Evolutionary conservation across 2,888 invertebrate species (phyloP).

Genomic region (Pinctada fucata): DNA sequence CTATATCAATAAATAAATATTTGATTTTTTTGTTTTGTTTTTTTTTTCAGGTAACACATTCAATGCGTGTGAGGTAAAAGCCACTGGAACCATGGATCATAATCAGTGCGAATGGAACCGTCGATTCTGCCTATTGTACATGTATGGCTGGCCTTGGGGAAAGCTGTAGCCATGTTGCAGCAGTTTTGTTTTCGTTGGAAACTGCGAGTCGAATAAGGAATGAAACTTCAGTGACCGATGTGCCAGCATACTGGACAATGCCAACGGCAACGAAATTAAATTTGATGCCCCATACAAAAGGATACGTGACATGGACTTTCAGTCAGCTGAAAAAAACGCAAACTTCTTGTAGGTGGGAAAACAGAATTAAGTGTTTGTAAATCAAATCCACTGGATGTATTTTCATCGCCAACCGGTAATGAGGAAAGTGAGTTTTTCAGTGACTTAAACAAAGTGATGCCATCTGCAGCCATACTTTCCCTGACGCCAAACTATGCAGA

Average conservation of each 20-base stretch:
- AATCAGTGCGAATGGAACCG: slow-evolving; percentile 18
- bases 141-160: slow-evolving; percentile 44
- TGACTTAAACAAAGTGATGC: neutral
- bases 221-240: slow-evolving; percentile 42
- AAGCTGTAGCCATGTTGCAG: slow-evolving; percentile 48
- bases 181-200: slow-evolving; percentile 47
- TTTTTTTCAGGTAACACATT: slow-evolving; percentile 29
- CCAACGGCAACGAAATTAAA: slow-evolving; percentile 10
- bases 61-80: slow-evolving; percentile 26
- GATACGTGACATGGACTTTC: slow-evolving; percentile 26
- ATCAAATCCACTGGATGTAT: neutral
- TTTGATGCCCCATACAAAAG: slow-evolving; percentile 29
- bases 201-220: slow-evolving; percentile 39
- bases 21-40: too few relatives aligned
- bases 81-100: slow-evolving; percentile 40
- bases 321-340: slow-evolving; percentile 20
- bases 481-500: neutral
- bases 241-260: slow-evolving; percentile 47
- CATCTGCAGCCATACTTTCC: neutral
- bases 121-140: slow-evolving; percentile 46
- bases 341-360: too few relatives aligned
- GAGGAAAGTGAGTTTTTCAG: slow-evolving; percentile 15
- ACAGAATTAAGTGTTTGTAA: too few relatives aligned
- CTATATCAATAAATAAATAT: too few relatives aligned
- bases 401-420: slow-evolving; percentile 7